Conservation (phyloP, 2,888 invertebrate genomes). For the Petrophora chlorosata region DNA sequence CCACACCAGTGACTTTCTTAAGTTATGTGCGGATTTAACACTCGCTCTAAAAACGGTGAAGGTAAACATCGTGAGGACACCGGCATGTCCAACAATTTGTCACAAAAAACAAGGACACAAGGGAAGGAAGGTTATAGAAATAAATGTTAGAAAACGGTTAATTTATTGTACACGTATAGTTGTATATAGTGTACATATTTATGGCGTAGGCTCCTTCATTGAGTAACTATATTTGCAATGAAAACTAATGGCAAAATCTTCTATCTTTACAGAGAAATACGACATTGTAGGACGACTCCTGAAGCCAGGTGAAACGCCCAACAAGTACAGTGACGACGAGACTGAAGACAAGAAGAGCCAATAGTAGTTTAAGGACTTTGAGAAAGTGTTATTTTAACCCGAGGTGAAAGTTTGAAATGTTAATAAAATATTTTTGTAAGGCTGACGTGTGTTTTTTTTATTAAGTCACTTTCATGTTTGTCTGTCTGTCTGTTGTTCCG, state of each 20-base stretch:
- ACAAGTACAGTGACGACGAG: conserved; percentile 69
- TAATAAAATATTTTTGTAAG: conserved; percentile 14
- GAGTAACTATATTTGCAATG: not conserved
- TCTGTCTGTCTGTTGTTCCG: too few relatives aligned
- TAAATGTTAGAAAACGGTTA: too few relatives aligned
- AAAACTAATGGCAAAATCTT: not conserved
- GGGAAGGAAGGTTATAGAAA: too few relatives aligned
- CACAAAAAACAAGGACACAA: too few relatives aligned
- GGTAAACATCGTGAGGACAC: too few relatives aligned
- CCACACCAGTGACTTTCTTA: too few relatives aligned
- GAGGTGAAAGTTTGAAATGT: conserved; percentile 19
- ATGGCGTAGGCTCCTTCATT: too few relatives aligned
- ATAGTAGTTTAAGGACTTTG: conserved; percentile 3
- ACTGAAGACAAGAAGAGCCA: conserved; percentile 69
- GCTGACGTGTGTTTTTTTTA: not conserved
- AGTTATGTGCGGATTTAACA: too few relatives aligned
- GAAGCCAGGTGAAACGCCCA: conserved; percentile 73
- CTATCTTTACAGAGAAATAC: conserved; percentile 70
- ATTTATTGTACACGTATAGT: too few relatives aligned
- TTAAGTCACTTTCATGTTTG: not conserved
- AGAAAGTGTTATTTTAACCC: conserved; percentile 15
- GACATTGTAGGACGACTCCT: conserved; percentile 73
- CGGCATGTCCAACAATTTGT: too few relatives aligned
- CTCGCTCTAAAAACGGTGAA: too few relatives aligned
- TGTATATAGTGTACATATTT: too few relatives aligned